A percentile compares a stretch with the other conserved stretches of the same genome.
Conservation (phyloP, 2,888 invertebrate species). For the Xanthostigma xanthostigma region DNA sequence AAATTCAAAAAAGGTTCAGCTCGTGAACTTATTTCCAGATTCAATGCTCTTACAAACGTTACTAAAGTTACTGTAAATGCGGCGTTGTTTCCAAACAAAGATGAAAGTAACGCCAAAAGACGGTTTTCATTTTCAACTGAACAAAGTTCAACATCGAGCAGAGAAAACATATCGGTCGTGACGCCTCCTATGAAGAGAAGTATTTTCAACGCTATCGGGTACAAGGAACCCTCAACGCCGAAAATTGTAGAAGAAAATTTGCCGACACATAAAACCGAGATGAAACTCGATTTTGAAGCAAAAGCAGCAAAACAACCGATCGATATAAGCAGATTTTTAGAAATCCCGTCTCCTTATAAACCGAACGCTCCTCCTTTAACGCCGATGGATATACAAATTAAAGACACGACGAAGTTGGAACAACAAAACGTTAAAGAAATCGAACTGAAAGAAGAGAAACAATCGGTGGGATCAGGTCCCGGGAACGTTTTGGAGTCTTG, state of each 20-base stretch:
- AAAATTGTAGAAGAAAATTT: neutral
- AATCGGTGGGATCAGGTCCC: too few relatives aligned
- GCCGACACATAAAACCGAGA: neutral
- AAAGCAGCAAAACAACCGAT: neutral
- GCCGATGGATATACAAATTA: neutral
- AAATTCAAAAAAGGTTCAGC: conserved; percentile 26
- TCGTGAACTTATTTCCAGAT: conserved; percentile 42
- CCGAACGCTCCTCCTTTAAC: neutral
- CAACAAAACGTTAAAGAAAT: too few relatives aligned
- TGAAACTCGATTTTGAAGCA: neutral
- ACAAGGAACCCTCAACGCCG: too few relatives aligned
- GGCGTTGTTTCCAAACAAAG: conserved; percentile 28
- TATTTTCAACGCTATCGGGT: conserved; percentile 2
- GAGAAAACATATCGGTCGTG: conserved; percentile 1
- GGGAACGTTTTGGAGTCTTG: conserved; percentile 20
- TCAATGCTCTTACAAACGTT: conserved; percentile 43
- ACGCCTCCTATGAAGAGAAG: conserved; percentile 7
- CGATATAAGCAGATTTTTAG: conserved; percentile 2
- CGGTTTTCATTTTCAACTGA: conserved; percentile 3
- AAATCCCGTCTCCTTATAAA: neutral
- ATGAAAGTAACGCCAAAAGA: conserved; percentile 15
- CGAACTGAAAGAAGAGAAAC: too few relatives aligned
- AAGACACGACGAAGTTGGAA: too few relatives aligned
- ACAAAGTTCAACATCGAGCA: neutral
- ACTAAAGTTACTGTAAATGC: conserved; percentile 36